These are phyloP conservation scores for Acleris cristana DNA, from an alignment of 2,888 invertebrate species.

Conservation along the genomic window DNA sequence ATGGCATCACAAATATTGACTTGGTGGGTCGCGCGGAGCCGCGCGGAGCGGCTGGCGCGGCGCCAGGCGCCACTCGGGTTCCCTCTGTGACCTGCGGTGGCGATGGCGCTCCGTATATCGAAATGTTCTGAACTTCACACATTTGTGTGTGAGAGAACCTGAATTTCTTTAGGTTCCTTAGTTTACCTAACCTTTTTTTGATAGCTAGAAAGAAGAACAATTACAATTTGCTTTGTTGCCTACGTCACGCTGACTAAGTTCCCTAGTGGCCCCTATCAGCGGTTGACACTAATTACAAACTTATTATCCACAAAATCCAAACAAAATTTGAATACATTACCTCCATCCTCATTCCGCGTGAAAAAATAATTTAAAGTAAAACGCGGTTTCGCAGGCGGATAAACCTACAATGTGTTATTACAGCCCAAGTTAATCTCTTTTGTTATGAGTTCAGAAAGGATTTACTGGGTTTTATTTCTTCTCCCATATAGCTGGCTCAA, in stretches of 20 bases:
- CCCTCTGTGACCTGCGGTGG: conserved; percentile 10
- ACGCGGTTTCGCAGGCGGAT: conserved; percentile 53
- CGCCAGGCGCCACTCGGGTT: conserved; percentile 46
- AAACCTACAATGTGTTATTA: conserved; percentile 67
- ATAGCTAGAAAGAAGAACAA: neutral
- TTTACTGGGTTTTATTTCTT: conserved; percentile 58
- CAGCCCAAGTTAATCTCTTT: conserved; percentile 67
- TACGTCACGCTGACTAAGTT: no score
- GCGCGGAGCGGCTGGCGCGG: conserved; percentile 41
- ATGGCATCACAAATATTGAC: conserved; percentile 78
- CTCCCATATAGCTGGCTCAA: conserved; percentile 48
- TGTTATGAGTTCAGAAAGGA: conserved; percentile 68
- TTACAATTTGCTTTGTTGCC: neutral
- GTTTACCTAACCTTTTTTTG: neutral
- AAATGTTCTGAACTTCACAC: conserved; percentile 20
- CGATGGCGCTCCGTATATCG: conserved; percentile 14
- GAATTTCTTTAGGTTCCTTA: neutral
- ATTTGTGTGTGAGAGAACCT: conserved; percentile 12
- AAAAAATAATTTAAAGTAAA: conserved; percentile 56
- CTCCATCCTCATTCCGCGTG: conserved; percentile 36
- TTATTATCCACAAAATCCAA: no score
- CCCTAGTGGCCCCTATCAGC: no score
- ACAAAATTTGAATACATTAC: neutral
- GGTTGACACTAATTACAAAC: no score
- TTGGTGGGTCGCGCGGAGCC: conserved; percentile 58